phyloP scores from a whole-genome alignment of 2,797 vertebrate genomes.

The Neomorphus geoffroyi region DNA sequence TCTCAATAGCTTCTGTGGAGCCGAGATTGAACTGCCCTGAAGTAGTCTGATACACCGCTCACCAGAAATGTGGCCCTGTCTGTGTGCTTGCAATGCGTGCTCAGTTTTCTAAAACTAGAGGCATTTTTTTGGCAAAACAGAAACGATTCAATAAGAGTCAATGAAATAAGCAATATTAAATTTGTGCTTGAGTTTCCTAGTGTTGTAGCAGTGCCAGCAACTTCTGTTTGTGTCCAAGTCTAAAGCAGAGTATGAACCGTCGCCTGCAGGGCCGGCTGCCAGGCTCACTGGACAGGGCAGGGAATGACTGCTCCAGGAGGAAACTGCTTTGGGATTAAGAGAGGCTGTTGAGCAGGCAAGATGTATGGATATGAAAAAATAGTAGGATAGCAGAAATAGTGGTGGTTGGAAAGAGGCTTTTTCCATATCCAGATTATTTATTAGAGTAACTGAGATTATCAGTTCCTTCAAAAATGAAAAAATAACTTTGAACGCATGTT shows the following conservation, averaged over 20 bases:
- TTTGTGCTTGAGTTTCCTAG: neutral
- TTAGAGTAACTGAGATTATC: neutral
- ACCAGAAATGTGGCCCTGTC: neutral
- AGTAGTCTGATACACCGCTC: fast-evolving
- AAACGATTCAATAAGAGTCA: neutral
- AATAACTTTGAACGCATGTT: neutral
- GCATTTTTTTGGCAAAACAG: neutral
- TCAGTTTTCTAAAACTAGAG: neutral
- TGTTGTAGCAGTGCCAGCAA: neutral
- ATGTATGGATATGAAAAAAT: fast-evolving
- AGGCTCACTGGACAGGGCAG: neutral
- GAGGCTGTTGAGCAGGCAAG: neutral
- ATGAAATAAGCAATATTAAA: fast-evolving
- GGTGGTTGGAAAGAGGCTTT: neutral
- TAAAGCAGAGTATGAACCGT: neutral
- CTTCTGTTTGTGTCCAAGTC: neutral
- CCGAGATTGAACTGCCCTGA: neutral
- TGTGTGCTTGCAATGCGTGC: fast-evolving
- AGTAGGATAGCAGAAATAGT: neutral
- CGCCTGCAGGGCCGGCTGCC: neutral
- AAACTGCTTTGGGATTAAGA: neutral
- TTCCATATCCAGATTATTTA: neutral
- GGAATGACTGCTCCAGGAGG: neutral
- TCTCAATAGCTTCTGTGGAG: too few relatives aligned
- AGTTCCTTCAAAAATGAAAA: neutral